These are phyloP conservation scores for Papilio elwesi DNA, from an alignment of 2,888 invertebrate genomes.

Conservation along the genomic window DNA sequence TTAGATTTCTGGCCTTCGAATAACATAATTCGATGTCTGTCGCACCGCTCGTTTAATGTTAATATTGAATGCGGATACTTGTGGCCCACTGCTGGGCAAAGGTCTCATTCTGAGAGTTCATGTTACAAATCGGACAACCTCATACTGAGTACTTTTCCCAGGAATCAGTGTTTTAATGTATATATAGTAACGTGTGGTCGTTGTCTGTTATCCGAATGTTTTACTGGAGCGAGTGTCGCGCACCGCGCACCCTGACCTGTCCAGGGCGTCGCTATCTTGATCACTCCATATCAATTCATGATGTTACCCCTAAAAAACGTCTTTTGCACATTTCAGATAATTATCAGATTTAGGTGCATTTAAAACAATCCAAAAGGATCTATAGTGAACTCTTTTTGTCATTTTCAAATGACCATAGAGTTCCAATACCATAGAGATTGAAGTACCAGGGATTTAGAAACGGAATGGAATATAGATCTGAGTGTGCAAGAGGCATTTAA, in stretches of 20 bases:
- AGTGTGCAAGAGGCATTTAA: conserved; percentile 25
- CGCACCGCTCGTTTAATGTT: conserved; percentile 48
- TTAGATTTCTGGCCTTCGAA: conserved; percentile 65
- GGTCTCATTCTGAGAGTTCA: conserved; percentile 24
- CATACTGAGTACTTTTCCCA: conserved; percentile 32
- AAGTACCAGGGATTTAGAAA: not conserved
- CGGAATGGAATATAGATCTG: not conserved
- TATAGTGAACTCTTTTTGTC: not conserved
- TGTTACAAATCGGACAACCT: not conserved
- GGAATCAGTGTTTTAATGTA: conserved; percentile 20
- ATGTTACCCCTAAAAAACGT: conserved; percentile 17
- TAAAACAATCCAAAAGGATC: not conserved
- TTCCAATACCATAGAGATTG: not conserved
- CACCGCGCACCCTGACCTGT: not conserved
- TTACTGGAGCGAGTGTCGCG: conserved; percentile 2
- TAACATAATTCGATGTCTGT: conserved; percentile 51
- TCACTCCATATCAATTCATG: conserved; percentile 31
- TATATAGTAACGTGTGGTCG: conserved; percentile 35
- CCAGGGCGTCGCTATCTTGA: not conserved
- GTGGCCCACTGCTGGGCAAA: conserved; percentile 23
- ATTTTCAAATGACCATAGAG: not conserved
- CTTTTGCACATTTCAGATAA: conserved; percentile 23
- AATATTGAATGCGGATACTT: conserved; percentile 39
- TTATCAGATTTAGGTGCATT: not conserved
- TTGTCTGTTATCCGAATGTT: conserved; percentile 29